phyloP scores from a whole-genome alignment of 1,140 invertebrate genomes.

The Druon quercuslanigerum region DNA sequence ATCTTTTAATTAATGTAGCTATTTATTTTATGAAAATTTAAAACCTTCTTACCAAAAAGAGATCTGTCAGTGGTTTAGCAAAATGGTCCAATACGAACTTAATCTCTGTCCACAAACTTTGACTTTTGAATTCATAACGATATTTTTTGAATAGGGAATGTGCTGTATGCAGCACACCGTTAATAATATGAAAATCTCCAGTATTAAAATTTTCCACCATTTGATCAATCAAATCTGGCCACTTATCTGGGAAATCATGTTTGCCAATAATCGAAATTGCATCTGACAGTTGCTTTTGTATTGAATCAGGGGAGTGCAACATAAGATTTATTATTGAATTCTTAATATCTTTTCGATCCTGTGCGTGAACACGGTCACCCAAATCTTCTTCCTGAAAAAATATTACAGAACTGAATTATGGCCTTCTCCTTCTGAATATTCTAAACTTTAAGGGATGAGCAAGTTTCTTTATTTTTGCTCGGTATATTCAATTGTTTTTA shows the following conservation, averaged over 20 bases:
- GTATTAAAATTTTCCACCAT: conserved; percentile 95
- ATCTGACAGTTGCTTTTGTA: conserved; percentile 97
- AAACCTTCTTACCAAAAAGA: conserved; percentile 84
- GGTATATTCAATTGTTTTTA: too few relatives aligned
- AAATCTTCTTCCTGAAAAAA: conserved; percentile 84
- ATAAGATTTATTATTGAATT: conserved; percentile 92
- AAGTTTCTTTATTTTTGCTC: too few relatives aligned
- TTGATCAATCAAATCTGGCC: conserved; percentile 91
- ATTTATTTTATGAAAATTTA: conserved; percentile 31
- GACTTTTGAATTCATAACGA: conserved; percentile 96
- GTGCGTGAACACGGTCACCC: conserved; percentile 86
- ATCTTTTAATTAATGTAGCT: too few relatives aligned
- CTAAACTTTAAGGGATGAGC: too few relatives aligned
- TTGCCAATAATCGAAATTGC: conserved; percentile 96
- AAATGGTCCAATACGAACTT: conserved; percentile 96
- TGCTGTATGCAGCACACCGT: conserved; percentile 94
- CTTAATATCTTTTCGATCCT: conserved; percentile 89
- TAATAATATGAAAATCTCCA: conserved; percentile 95
- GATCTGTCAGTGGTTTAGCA: conserved; percentile 93
- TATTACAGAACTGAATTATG: neutral
- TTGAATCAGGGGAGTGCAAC: conserved; percentile 88
- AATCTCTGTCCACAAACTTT: conserved; percentile 96
- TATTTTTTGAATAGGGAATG: conserved; percentile 98
- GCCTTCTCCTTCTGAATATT: too few relatives aligned
- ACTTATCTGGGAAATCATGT: conserved; percentile 95